Conservation (phyloP, 64 coral and sea anemone species). For the Montipora sp. region DNA sequence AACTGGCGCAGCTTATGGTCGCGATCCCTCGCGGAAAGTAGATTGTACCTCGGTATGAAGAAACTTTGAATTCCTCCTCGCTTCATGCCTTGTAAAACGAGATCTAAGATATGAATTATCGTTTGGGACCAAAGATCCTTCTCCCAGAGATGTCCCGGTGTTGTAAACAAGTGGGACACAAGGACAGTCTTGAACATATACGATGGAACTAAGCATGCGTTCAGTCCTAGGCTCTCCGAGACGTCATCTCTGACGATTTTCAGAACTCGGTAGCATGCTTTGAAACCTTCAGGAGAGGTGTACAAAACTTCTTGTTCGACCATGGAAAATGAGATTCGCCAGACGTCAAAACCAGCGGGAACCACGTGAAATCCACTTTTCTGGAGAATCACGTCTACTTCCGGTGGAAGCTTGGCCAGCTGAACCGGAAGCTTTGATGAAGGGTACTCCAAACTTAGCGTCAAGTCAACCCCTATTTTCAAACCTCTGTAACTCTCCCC, state of each 20-base stretch:
- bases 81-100: constrained; percentile 21
- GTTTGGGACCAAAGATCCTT: constrained; percentile 7
- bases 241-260: constrained; percentile 20
- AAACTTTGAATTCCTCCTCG: constrained; percentile 11
- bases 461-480: too few relatives aligned
- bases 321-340: constrained; percentile 36
- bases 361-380: constrained; percentile 25
- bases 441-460: too few relatives aligned
- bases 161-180: background rate
- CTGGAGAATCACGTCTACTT: constrained; percentile 13
- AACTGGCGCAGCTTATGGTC: constrained; percentile 2
- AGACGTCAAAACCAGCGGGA: constrained; percentile 36
- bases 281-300: constrained; percentile 27
- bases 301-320: constrained; percentile 14
- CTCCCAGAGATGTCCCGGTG: background rate
- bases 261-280: constrained; percentile 39
- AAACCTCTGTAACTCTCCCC: too few relatives aligned
- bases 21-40: background rate
- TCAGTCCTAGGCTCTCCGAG: background rate
- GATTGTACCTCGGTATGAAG: constrained; percentile 23
- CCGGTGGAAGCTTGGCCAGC: background rate
- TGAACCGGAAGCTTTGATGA: constrained; percentile 17
- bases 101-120: background rate
- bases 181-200: constrained; percentile 46
- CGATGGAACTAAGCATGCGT: constrained; percentile 8